Evolutionary conservation across 2,113 vertebrate species (phyloP), one percentile per base, ranked within the genome.

Genomic region (Triplophysa siluroides): DNA sequence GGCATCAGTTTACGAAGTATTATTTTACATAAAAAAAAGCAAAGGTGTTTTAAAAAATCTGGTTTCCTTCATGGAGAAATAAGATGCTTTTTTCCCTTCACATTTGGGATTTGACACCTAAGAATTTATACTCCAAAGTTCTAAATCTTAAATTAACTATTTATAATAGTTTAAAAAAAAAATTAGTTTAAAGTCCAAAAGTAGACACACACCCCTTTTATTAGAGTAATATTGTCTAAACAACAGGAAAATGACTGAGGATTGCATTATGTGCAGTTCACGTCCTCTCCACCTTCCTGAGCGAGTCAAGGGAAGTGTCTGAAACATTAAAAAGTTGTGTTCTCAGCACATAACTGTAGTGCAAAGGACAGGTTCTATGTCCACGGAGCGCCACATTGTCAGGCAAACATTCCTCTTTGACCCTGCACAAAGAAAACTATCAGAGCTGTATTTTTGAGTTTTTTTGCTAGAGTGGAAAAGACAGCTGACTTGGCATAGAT

Each of bases 241-340:
- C 89, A 92, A 92, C 92, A 92, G 92, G 91, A 92, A 92, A 86
- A 87, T 83, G 88, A 84, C 85, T 89, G 84, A 87, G 81, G 84
- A 90, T 7, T 56, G 18, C 18, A n/a, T 56, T 19, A n/a, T 56
- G 87, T 86, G 89, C 83, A 90, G 87, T 87, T 89, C 80, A 85
- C 84, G 89, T 89, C 85, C 87, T 84, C 87, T 89, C 84, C 86
- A 78, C 86, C 86, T 93, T 93, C 92, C 92, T 93, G 92, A 87
- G 83, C 86, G 85, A 84, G 85, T 78, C 54, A 66, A 80, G 81
- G 92, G 92, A 94, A 93, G 87, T 90, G 78, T 85, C 79, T 68
- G 38, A 83, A 88, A 71, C 76, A 84, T 70, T 64, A 86, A 86
- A 92, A 93, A 91, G 75, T 81, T 79, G 69, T 89, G 88, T 89